Evolutionary conservation across 2,888 invertebrate genomes (phyloP).

Genomic region (Troglohyphantes excavatus): DNA sequence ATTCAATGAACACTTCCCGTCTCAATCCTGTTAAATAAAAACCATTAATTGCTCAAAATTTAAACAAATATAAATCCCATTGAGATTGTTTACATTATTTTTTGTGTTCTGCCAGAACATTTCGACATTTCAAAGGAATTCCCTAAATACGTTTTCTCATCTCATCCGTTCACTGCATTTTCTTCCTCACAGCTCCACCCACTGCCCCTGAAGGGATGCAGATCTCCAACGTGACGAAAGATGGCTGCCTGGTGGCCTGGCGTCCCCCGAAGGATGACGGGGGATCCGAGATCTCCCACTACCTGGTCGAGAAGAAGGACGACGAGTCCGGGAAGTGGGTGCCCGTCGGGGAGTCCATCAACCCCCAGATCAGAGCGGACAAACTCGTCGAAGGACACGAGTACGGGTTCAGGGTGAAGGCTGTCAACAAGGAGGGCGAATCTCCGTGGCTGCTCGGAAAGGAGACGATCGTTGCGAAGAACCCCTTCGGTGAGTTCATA

Average conservation of each 20-base stretch:
- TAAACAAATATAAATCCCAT: too few species aligned
- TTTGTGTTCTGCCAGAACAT: too few species aligned
- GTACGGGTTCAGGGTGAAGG: slow-evolving; percentile 98
- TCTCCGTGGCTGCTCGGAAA: slow-evolving; percentile 96
- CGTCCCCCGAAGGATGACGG: slow-evolving; percentile 93
- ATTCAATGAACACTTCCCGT: too few species aligned
- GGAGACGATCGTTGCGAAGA: slow-evolving; percentile 94
- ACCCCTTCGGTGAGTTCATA: slow-evolving; percentile 94
- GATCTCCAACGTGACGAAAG: slow-evolving; percentile 93
- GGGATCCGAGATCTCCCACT: slow-evolving; percentile 94
- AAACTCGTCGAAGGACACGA: slow-evolving; percentile 96
- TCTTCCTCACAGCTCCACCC: slow-evolving; percentile 84
- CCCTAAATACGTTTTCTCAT: too few species aligned
- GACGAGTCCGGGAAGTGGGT: slow-evolving; percentile 97
- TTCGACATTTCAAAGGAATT: too few species aligned
- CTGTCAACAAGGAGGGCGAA: slow-evolving; percentile 98
- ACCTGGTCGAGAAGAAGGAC: slow-evolving; percentile 97
- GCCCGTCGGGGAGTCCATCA: slow-evolving; percentile 93
- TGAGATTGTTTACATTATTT: too few species aligned
- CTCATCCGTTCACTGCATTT: too few species aligned
- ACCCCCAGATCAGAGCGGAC: slow-evolving; percentile 91
- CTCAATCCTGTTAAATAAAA: too few species aligned
- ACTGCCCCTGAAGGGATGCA: slow-evolving; percentile 82
- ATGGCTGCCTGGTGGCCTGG: slow-evolving; percentile 95
- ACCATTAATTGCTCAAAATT: too few species aligned